Evolutionary conservation across 92 coral and sea anemone species (phyloP).

Genomic region (Porites divaricata): DNA sequence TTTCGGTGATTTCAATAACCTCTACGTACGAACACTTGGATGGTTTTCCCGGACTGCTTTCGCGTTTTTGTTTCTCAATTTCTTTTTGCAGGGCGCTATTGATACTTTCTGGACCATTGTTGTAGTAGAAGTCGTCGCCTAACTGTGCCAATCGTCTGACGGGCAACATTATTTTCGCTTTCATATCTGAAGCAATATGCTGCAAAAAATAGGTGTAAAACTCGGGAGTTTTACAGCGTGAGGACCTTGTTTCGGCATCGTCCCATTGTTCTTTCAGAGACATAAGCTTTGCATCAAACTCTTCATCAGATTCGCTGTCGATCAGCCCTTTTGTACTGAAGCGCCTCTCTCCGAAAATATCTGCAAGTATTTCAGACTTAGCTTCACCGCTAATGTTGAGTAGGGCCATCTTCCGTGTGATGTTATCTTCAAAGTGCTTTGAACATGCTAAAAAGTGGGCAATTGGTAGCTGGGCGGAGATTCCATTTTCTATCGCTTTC

Average conservation of each 20-base stretch:
- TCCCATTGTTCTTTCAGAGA: slow-evolving; percentile 34
- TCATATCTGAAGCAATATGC: slow-evolving; percentile 54
- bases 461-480: slow-evolving; percentile 40
- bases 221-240: neutral
- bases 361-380: slow-evolving; percentile 28
- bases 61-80: slow-evolving; percentile 42
- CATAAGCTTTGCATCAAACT: slow-evolving; percentile 49
- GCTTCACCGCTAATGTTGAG: slow-evolving; percentile 1
- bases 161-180: slow-evolving; percentile 48
- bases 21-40: slow-evolving; percentile 52
- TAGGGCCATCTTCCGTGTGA: slow-evolving; percentile 30
- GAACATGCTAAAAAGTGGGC: slow-evolving; percentile 49
- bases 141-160: slow-evolving; percentile 59
- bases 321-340: slow-evolving; percentile 33
- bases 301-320: slow-evolving; percentile 45
- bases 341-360: slow-evolving; percentile 51
- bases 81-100: slow-evolving; percentile 40
- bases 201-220: slow-evolving; percentile 42
- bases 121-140: slow-evolving; percentile 62
- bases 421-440: slow-evolving; percentile 48
- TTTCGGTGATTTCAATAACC: slow-evolving; percentile 39
- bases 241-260: slow-evolving; percentile 1
- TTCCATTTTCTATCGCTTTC: slow-evolving; percentile 45
- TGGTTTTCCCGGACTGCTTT: slow-evolving; percentile 47
- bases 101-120: slow-evolving; percentile 52